phyloP scores from a whole-genome alignment of 2,113 vertebrate species.

The Uropsilus gracilis region DNA sequence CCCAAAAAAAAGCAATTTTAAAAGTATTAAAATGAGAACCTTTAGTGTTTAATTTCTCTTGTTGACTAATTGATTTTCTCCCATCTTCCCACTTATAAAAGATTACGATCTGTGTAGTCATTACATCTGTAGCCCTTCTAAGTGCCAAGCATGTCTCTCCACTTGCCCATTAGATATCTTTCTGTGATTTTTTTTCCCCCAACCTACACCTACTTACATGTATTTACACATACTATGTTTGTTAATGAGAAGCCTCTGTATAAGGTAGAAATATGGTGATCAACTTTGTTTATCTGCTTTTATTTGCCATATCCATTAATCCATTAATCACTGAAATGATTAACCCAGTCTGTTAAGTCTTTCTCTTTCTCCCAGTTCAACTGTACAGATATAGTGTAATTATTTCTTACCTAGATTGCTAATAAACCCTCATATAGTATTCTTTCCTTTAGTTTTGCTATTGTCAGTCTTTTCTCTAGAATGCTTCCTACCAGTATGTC shows the following conservation, averaged over 20 bases:
- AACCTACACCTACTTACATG: neutral
- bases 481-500: neutral
- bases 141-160: neutral
- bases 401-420: neutral
- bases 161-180: neutral
- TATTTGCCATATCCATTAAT: neutral
- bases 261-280: neutral
- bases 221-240: too few species aligned
- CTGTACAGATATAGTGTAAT: neutral
- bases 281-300: constrained; percentile 17
- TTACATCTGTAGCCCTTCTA: neutral
- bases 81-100: neutral
- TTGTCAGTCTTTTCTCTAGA: neutral
- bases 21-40: neutral
- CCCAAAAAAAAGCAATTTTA: constrained; percentile 28
- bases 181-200: neutral
- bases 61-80: neutral
- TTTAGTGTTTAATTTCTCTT: neutral
- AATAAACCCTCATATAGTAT: neutral
- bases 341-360: neutral
- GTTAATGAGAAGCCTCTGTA: neutral
- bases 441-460: neutral
- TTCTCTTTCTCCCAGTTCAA: neutral
- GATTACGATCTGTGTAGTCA: neutral
- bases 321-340: neutral